These are phyloP conservation scores for Xenotilapia longispinis DNA, from an alignment of 2,113 vertebrate species.

Conservation along the genomic window DNA sequence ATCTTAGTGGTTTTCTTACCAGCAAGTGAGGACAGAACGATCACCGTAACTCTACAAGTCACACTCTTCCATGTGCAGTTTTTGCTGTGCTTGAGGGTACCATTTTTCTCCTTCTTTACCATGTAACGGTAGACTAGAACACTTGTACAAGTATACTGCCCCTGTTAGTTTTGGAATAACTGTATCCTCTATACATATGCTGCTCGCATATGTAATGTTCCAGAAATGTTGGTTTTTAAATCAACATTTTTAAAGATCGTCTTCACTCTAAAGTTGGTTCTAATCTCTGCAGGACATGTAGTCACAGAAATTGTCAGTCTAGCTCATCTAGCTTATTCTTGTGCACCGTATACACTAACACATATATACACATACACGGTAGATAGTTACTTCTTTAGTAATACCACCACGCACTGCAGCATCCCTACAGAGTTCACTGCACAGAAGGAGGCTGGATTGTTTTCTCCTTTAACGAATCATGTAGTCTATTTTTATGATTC, in stretches of 20 bases:
- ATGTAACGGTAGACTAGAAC: background rate
- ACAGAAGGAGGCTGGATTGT: background rate
- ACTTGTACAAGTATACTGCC: background rate
- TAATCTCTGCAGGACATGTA: background rate
- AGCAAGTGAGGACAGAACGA: background rate
- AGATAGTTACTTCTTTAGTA: constrained; percentile 19
- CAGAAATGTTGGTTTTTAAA: background rate
- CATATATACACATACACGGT: background rate
- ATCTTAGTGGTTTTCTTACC: background rate
- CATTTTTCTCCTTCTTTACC: background rate
- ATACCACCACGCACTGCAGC: constrained; percentile 1
- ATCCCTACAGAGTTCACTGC: constrained; percentile 9
- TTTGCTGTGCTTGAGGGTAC: background rate
- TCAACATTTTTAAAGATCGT: background rate
- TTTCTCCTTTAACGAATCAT: constrained; percentile 2
- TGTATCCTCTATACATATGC: background rate
- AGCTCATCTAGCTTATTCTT: background rate
- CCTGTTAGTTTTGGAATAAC: background rate
- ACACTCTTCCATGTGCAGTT: background rate
- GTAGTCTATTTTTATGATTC: background rate
- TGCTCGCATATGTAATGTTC: background rate
- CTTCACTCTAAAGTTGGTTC: background rate
- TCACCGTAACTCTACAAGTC: background rate
- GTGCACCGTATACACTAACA: background rate
- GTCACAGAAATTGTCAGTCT: background rate